Conservation (phyloP, 1,140 invertebrate genomes). For the Papilio machaon region DNA sequence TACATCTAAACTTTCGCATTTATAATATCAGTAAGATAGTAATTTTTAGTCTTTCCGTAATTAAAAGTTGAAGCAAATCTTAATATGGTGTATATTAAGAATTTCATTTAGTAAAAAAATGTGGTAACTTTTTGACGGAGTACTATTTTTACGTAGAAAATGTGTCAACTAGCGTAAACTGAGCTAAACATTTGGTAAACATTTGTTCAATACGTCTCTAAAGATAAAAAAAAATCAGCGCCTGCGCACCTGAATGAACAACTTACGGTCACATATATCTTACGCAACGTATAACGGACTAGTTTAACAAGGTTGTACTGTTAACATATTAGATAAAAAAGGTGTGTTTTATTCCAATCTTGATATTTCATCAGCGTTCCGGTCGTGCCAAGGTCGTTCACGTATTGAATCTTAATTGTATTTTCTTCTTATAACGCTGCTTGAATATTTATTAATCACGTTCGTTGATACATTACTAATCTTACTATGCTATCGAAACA, state of each 20-base stretch:
- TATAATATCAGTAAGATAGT: too few relatives aligned
- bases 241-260: neutral
- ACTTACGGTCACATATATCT: neutral
- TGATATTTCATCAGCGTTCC: conserved; percentile 1
- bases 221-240: neutral
- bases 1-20: too few relatives aligned
- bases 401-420: conserved; percentile 10
- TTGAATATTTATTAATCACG: neutral
- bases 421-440: neutral
- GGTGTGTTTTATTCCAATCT: conserved; percentile 1
- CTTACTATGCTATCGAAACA: too few relatives aligned
- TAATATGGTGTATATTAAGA: too few relatives aligned
- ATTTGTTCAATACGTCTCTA: neutral
- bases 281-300: conserved; percentile 10
- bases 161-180: neutral
- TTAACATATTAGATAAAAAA: conserved; percentile 9
- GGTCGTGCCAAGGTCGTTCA: conserved; percentile 10
- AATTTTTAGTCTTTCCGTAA: too few relatives aligned
- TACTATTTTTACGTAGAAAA: neutral
- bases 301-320: conserved; percentile 20
- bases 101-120: too few relatives aligned
- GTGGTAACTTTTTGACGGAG: too few relatives aligned
- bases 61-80: too few relatives aligned
- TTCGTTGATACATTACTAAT: neutral
- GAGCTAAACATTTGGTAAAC: neutral